These are phyloP conservation scores for Drosophila multiciliata DNA, from an alignment of 2,888 invertebrate genomes.

Conservation along the genomic window DNA sequence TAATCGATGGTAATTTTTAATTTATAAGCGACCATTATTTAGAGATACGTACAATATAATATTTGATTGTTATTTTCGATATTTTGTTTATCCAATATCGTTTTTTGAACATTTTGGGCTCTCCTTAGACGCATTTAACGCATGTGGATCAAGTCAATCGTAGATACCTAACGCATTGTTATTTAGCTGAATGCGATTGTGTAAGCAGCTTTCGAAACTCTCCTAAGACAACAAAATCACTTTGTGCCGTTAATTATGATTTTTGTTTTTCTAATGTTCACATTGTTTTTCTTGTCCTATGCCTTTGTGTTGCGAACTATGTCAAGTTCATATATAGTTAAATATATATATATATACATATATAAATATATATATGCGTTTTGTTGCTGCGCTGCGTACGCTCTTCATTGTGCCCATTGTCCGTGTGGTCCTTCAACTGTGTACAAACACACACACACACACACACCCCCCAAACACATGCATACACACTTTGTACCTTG, in stretches of 20 bases:
- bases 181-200: conserved; percentile 85
- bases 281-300: conserved; percentile 38
- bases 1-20: neutral
- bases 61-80: conserved; percentile 58
- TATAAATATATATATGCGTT: conserved; percentile 18
- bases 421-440: conserved; percentile 31
- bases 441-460: conserved; percentile 3
- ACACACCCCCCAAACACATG: neutral
- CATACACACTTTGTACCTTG: conserved; percentile 26
- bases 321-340: conserved; percentile 35
- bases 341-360: neutral
- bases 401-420: conserved; percentile 35
- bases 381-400: conserved; percentile 28
- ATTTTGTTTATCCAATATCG: conserved; percentile 40
- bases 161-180: conserved; percentile 84
- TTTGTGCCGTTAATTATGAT: conserved; percentile 33
- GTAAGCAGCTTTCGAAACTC: conserved; percentile 80
- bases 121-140: conserved; percentile 76
- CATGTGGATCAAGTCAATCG: conserved; percentile 84
- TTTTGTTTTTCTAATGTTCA: conserved; percentile 18
- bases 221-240: conserved; percentile 38
- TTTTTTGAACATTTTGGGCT: conserved; percentile 34
- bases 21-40: neutral
- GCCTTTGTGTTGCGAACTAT: conserved; percentile 39
- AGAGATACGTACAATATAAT: conserved; percentile 19